Conservation (phyloP, 2,888 invertebrate genomes). For the Achlya flavicornis region DNA sequence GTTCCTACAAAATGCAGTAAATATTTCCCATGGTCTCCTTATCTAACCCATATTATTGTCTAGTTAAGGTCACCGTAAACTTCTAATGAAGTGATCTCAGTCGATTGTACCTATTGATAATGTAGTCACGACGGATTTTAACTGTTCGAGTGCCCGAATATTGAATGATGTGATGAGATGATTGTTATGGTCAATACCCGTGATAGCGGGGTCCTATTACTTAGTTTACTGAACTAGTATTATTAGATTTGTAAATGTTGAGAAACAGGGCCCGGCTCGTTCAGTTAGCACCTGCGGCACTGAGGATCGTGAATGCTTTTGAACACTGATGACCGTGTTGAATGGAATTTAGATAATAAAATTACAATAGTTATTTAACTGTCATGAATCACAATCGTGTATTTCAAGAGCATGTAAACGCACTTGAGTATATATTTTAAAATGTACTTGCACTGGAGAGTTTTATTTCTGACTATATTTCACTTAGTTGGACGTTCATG, state of each 20-base stretch:
- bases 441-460: neutral
- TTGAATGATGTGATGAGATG: neutral
- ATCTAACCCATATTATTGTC: conserved; percentile 18
- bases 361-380: neutral
- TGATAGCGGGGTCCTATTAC: no score
- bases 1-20: conserved; percentile 14
- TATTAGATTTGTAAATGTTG: no score
- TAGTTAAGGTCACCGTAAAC: conserved; percentile 38
- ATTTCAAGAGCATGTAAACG: neutral
- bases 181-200: no score
- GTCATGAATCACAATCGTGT: neutral
- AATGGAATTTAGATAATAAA: neutral
- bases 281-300: conserved; percentile 18
- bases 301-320: neutral
- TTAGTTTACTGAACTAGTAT: no score
- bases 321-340: neutral
- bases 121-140: conserved; percentile 36
- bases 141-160: conserved; percentile 18
- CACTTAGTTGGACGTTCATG: no score
- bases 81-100: conserved; percentile 55
- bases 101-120: conserved; percentile 45
- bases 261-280: neutral
- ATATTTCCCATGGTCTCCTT: conserved; percentile 16
- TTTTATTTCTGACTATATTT: no score
- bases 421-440: neutral